Percentiles rank a stretch among this genome's conserved stretches.
phyloP scores from a whole-genome alignment of 2,113 vertebrate genomes.

The Saimiri boliviensis region DNA sequence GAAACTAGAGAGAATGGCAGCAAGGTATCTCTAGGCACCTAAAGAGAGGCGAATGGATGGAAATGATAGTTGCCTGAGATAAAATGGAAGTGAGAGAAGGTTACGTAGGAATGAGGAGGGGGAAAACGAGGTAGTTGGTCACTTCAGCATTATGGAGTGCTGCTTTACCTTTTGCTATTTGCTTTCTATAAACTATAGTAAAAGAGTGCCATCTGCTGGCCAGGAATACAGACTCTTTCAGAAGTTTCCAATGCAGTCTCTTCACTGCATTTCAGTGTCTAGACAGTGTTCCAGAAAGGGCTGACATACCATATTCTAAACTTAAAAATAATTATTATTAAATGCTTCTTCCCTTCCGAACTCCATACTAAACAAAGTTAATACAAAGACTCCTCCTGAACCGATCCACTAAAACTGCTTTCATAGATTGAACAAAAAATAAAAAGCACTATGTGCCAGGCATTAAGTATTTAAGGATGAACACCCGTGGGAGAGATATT shows the following conservation, averaged over 20 bases:
- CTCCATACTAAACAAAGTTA: neutral
- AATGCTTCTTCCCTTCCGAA: neutral
- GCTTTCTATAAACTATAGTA: neutral
- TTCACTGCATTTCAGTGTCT: neutral
- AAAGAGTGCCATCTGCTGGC: conserved; percentile 46
- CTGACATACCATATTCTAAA: neutral
- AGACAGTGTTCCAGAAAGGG: neutral
- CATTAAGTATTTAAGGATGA: neutral
- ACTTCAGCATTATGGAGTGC: neutral
- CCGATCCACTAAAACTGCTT: neutral
- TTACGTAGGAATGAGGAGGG: neutral
- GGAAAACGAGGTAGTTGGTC: neutral
- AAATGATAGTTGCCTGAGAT: neutral
- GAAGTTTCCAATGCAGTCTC: neutral
- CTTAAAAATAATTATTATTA: neutral
- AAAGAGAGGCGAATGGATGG: neutral
- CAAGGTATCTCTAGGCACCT: neutral
- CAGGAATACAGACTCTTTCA: neutral
- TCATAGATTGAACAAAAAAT: neutral
- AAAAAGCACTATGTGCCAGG: neutral
- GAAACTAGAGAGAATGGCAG: neutral
- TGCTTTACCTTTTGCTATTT: neutral
- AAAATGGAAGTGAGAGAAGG: too few species aligned
- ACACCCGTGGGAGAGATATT: neutral
- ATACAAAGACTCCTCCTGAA: neutral